Evolutionary conservation across 2,888 invertebrate genomes (phyloP), one percentile per base, ranked within the genome.

Genomic region (Cerastis leucographa): DNA sequence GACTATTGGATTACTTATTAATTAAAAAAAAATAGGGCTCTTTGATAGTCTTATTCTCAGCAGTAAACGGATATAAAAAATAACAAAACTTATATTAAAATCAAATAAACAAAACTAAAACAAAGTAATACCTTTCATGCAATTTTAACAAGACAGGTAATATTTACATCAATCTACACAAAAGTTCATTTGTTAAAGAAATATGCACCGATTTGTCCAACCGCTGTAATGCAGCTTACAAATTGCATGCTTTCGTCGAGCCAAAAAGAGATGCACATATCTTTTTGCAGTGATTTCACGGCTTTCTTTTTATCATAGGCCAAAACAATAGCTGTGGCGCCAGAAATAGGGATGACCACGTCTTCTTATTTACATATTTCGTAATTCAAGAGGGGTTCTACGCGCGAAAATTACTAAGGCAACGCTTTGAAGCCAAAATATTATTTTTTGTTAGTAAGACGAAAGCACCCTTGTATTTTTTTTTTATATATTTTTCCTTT

Each of bases 291-390:
- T 51, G 68, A 80, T 71, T 71, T 62, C 68, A 42, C 14, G 70
- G 71, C 56, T 85, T 68, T 83, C 69, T 81, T 84, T 87, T 87
- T 78, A 67, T 59, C 75, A 73, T 76, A 85, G 42, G 54, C 61
- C 78, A 62, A 78, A 89, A 85, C 74, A 80, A 83, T 77, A 70
- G 78, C 44, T 22, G 62, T 72, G 86, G 86, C 80, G 84, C 80
- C 83, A 74, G 61, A 66, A 68, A 35, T 67, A 87, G 78, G 87
- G 88, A 46, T 88, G 87, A 46, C 79, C 14, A 42, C 0, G 11
- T n/a, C 8, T 49, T 59, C 0, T 29, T n/a, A 42, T 59, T 29
- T 35, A 61, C 19, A 35, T 40, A 35, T 25, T 46, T 6, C 0
- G n/a, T 5, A 19, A 9, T 25, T 8, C 1, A 35, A 8, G 12